Conservation (phyloP, 1,140 invertebrate genomes). For the Dryas iulia region DNA sequence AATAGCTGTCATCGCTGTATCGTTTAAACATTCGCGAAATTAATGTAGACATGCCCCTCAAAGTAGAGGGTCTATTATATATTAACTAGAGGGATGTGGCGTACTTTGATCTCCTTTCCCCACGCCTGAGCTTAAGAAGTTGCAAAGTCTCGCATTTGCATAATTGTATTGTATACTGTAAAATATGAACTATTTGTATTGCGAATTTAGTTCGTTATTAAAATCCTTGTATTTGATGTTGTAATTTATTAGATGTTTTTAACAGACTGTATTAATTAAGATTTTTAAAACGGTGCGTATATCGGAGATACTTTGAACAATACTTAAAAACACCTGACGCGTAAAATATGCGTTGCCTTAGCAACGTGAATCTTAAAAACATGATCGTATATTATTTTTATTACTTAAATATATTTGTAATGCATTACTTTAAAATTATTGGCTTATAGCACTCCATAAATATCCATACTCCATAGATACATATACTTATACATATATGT, state of each 20-base stretch:
- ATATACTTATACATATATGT: too few relatives aligned
- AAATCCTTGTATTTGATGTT: not conserved
- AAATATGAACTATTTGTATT: conserved; percentile 40
- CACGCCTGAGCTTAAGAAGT: conserved; percentile 61
- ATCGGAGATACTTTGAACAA: too few relatives aligned
- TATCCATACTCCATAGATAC: too few relatives aligned
- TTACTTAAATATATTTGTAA: too few relatives aligned
- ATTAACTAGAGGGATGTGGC: conserved; percentile 68
- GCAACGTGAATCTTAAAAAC: too few relatives aligned
- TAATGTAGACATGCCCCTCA: conserved; percentile 65
- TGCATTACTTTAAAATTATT: too few relatives aligned
- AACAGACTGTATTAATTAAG: too few relatives aligned
- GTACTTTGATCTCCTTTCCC: conserved; percentile 67
- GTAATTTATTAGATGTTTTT: not conserved
- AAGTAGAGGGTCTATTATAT: conserved; percentile 64
- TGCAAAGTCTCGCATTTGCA: conserved; percentile 61
- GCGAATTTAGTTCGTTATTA: not conserved
- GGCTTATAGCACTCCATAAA: too few relatives aligned
- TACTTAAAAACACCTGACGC: too few relatives aligned
- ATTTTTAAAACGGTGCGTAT: too few relatives aligned
- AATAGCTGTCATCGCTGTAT: conserved; percentile 48
- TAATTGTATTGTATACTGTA: conserved; percentile 66
- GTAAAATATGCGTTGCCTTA: too few relatives aligned
- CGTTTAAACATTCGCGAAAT: conserved; percentile 55
- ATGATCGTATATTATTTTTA: too few relatives aligned